A percentile compares a stretch with the other conserved stretches of the same genome.
phyloP scores from a whole-genome alignment of 2,888 invertebrate species.

The Macrophya annulata region DNA sequence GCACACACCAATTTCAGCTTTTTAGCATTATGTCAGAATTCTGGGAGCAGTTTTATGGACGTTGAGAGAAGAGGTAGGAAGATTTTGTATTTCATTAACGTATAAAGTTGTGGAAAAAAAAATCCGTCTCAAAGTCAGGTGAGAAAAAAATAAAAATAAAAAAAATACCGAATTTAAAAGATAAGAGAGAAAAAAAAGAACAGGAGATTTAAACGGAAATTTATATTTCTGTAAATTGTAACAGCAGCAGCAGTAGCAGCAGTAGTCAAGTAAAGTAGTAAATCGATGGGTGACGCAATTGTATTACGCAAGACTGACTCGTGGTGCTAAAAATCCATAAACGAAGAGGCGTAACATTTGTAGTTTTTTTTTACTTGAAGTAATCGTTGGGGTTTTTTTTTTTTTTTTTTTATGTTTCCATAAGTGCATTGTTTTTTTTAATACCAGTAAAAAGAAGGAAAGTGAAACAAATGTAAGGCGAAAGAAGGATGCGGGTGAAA shows the following conservation, averaged over 20 bases:
- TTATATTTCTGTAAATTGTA: constrained; percentile 9
- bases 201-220: not conserved
- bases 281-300: constrained; percentile 49
- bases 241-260: not conserved
- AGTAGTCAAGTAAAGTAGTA: constrained; percentile 28
- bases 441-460: not conserved
- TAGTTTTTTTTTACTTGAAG: not conserved
- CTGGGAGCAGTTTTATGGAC: constrained; percentile 7
- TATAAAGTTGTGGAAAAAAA: not conserved
- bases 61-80: not conserved
- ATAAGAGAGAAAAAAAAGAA: not conserved
- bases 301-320: constrained; percentile 39
- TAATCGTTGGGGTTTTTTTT: not conserved
- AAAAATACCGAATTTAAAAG: not conserved
- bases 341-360: constrained; percentile 14
- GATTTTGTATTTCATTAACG: not conserved
- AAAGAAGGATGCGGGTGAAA: not conserved
- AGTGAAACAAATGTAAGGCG: not conserved
- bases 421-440: not conserved
- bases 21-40: constrained; percentile 6
- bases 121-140: not conserved
- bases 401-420: not conserved
- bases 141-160: not conserved
- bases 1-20: constrained; percentile 25
- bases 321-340: constrained; percentile 38